phyloP scores from a whole-genome alignment of 1,140 invertebrate species.

The Apis dorsata region DNA sequence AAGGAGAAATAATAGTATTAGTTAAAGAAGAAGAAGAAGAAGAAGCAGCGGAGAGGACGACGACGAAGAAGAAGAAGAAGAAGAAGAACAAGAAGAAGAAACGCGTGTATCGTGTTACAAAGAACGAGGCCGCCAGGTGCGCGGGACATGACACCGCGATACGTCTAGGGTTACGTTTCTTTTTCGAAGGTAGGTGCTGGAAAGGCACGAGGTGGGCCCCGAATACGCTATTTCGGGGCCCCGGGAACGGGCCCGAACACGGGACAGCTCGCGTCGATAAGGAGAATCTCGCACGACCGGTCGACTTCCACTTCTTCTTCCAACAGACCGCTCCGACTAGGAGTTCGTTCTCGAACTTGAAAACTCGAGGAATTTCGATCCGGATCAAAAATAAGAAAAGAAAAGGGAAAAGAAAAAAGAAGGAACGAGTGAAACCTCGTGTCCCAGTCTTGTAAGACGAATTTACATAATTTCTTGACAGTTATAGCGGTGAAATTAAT shows the following conservation, averaged over 20 bases:
- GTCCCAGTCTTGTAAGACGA: constrained; percentile 26
- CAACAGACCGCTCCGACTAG: constrained; percentile 16
- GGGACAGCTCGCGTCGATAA: constrained; percentile 60
- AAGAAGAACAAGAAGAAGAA: constrained; percentile 62
- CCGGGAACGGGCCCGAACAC: constrained; percentile 44
- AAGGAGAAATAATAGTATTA: not conserved
- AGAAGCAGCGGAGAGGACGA: constrained; percentile 6
- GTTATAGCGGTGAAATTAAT: constrained; percentile 1
- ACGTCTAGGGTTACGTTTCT: constrained; percentile 75
- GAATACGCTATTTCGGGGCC: constrained; percentile 57
- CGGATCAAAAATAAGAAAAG: constrained; percentile 19
- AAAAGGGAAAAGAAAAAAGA: not conserved
- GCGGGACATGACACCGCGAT: constrained; percentile 74
- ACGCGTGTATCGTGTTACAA: constrained; percentile 76
- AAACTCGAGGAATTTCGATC: constrained; percentile 44
- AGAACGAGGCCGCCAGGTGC: constrained; percentile 76
- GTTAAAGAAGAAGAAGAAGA: constrained; percentile 29
- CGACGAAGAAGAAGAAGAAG: constrained; percentile 54
- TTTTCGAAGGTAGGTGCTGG: constrained; percentile 58
- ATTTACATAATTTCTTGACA: constrained; percentile 46
- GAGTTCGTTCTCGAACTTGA: constrained; percentile 54
- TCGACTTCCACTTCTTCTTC: constrained; percentile 48
- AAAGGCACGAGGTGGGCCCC: constrained; percentile 41
- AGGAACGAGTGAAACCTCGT: not conserved
- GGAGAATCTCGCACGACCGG: constrained; percentile 60